Evolutionary conservation across 1,140 invertebrate genomes (phyloP).

Genomic region (Cydia amplana): DNA sequence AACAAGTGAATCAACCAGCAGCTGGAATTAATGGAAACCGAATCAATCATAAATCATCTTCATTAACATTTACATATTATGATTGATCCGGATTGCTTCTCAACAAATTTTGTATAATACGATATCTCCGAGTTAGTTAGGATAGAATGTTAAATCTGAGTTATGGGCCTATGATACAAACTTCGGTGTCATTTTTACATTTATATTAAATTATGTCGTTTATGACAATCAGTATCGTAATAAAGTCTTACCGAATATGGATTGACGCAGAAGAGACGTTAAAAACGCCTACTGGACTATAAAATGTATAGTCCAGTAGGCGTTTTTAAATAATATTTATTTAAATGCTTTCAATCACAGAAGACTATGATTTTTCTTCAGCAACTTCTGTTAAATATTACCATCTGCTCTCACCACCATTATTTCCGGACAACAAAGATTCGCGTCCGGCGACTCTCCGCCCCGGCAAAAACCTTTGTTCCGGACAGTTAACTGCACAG

Average conservation of each 20-base stretch:
- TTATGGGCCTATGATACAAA: no score
- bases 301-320: no score
- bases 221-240: no score
- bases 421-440: conserved; percentile 51
- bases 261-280: not conserved
- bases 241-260: no score
- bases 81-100: not conserved
- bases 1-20: not conserved
- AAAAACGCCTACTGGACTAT: no score
- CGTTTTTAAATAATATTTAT: no score
- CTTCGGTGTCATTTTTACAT: no score
- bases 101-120: not conserved
- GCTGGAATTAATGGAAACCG: not conserved
- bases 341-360: not conserved
- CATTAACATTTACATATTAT: conserved; percentile 18
- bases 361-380: not conserved
- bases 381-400: conserved; percentile 41
- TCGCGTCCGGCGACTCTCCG: conserved; percentile 42
- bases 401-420: conserved; percentile 47
- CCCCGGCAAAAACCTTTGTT: conserved; percentile 54
- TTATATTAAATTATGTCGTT: no score
- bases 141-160: no score
- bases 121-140: not conserved
- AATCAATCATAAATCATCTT: conserved; percentile 17
- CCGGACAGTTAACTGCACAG: conserved; percentile 60